phyloP scores from a whole-genome alignment of 2,888 invertebrate genomes.

The Dione juno region DNA sequence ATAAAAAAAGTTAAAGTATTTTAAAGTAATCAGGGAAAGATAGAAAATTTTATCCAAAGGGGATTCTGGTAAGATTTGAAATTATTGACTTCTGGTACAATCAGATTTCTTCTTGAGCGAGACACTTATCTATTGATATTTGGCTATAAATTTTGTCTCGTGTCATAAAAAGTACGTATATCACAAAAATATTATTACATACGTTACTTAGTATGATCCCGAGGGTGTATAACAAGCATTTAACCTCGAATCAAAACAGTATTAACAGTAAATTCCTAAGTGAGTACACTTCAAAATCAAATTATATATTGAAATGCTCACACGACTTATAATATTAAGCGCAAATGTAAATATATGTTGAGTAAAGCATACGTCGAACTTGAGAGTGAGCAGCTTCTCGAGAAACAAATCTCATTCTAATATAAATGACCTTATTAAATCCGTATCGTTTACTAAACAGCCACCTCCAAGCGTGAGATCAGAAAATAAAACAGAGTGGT shows the following conservation, averaged over 20 bases:
- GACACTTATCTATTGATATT: too few relatives aligned
- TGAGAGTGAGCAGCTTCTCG: constrained; percentile 20
- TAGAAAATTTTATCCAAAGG: too few relatives aligned
- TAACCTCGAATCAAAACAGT: neutral
- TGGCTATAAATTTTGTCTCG: too few relatives aligned
- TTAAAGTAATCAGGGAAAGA: too few relatives aligned
- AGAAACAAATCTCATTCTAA: constrained; percentile 37
- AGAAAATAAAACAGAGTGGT: constrained; percentile 15
- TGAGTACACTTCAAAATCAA: constrained; percentile 20
- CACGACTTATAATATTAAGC: constrained; percentile 1
- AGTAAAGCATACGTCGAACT: constrained; percentile 3
- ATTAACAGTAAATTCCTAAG: neutral
- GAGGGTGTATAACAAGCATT: neutral
- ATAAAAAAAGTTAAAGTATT: too few relatives aligned
- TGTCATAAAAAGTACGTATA: too few relatives aligned
- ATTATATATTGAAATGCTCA: neutral
- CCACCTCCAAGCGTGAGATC: constrained; percentile 6
- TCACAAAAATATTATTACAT: too few relatives aligned
- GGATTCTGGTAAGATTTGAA: too few relatives aligned
- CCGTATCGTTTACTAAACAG: constrained; percentile 36
- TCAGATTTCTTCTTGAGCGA: too few relatives aligned
- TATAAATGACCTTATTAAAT: constrained; percentile 41
- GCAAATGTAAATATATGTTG: constrained; percentile 9
- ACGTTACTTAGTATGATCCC: neutral
- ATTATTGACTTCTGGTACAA: too few relatives aligned